A percentile compares a stretch with the other conserved stretches of the same genome.
phyloP scores from a whole-genome alignment of 2,888 invertebrate species.

The Agrotis exclamationis region DNA sequence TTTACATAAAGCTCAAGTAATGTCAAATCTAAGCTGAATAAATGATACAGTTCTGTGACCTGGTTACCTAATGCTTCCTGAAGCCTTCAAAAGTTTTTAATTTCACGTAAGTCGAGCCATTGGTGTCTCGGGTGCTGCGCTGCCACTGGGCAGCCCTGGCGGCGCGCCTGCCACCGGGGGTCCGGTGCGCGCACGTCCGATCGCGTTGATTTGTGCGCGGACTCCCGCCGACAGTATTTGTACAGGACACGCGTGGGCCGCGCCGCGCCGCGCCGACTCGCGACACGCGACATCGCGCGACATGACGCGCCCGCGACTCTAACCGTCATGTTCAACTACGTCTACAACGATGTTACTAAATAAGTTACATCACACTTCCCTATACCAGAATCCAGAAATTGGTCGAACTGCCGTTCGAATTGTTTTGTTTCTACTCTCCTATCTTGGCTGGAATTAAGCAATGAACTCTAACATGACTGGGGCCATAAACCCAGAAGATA shows the following conservation, averaged over 20 bases:
- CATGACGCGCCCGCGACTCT: slow-evolving; percentile 35
- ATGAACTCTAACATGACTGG: not conserved
- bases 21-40: too few relatives aligned
- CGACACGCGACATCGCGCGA: slow-evolving; percentile 57
- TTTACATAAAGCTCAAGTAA: not conserved
- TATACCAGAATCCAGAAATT: slow-evolving; percentile 12
- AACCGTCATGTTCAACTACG: slow-evolving; percentile 29
- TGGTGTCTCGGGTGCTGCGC: not conserved
- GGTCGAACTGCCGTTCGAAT: not conserved
- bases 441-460: not conserved
- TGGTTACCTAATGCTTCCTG: not conserved
- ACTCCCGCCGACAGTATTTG: slow-evolving; percentile 88
- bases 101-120: too few relatives aligned
- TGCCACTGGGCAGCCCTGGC: slow-evolving; percentile 74
- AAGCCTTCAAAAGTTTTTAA: not conserved
- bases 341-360: slow-evolving; percentile 13
- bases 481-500: not conserved
- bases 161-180: slow-evolving; percentile 77
- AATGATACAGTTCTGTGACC: not conserved
- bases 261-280: slow-evolving; percentile 59
- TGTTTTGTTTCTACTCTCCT: not conserved
- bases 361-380: slow-evolving; percentile 10
- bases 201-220: slow-evolving; percentile 89
- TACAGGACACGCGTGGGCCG: slow-evolving; percentile 80
- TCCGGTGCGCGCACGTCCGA: slow-evolving; percentile 78